Evolutionary conservation across 2,888 invertebrate genomes (phyloP).

Genomic region (Andrena chrysosceles): DNA sequence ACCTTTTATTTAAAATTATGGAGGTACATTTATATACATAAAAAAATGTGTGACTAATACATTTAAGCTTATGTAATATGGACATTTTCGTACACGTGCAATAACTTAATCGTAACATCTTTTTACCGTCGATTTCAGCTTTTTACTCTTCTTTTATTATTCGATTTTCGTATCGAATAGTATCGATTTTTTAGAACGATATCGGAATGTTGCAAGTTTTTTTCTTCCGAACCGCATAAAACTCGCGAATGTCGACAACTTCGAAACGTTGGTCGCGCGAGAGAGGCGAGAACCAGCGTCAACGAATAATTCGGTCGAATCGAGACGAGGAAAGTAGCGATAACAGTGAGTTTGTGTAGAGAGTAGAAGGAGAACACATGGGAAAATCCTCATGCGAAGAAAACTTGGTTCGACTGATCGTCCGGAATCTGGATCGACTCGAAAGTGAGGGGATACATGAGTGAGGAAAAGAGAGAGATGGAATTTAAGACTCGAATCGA

Average conservation of each 20-base stretch:
- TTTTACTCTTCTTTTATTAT: constrained; percentile 34
- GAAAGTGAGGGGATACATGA: no score
- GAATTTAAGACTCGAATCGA: constrained; percentile 38
- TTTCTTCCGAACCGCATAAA: constrained; percentile 65
- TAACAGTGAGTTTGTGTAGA: not conserved
- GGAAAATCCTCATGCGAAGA: not conserved
- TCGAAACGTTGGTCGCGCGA: constrained; percentile 29
- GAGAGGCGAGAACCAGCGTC: constrained; percentile 18
- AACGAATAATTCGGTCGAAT: constrained; percentile 32
- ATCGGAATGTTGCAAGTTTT: constrained; percentile 83
- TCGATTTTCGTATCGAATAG: constrained; percentile 52
- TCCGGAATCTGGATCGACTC: no score
- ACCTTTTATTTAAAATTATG: constrained; percentile 84
- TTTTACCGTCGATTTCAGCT: constrained; percentile 55
- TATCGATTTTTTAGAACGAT: constrained; percentile 76
- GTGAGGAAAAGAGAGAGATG: not conserved
- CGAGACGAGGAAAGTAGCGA: not conserved
- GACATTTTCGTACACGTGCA: constrained; percentile 79
- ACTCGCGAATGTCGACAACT: constrained; percentile 47
- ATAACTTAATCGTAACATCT: constrained; percentile 74
- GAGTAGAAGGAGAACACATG: not conserved
- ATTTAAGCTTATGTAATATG: constrained; percentile 81
- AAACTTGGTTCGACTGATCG: no score
- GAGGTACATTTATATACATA: constrained; percentile 85
- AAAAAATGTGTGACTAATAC: constrained; percentile 83